These are phyloP conservation scores for Xenus cinereus DNA, from an alignment of 2,113 vertebrate genomes.

Conservation along the genomic window DNA sequence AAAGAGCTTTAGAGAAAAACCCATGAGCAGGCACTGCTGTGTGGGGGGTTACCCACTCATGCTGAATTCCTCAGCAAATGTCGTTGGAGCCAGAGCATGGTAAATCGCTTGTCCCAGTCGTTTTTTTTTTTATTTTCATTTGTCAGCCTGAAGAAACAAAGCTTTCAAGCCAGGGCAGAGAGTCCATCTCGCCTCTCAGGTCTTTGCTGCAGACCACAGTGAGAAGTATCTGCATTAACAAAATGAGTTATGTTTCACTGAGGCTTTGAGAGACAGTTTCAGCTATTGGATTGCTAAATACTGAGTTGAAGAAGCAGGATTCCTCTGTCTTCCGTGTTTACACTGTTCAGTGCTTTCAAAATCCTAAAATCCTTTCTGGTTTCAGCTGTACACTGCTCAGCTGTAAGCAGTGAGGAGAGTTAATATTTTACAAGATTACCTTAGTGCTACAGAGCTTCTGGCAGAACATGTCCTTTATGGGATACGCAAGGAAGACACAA, in stretches of 20 bases:
- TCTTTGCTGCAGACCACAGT: not conserved
- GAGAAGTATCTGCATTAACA: not conserved
- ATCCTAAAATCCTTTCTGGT: not conserved
- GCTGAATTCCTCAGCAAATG: not conserved
- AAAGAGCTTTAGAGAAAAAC: not conserved
- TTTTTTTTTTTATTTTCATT: not conserved
- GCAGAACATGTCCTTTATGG: not conserved
- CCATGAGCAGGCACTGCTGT: not conserved
- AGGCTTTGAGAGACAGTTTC: not conserved
- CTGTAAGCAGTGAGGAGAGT: not conserved
- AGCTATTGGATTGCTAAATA: not conserved
- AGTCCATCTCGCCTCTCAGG: not conserved
- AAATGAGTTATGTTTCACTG: not conserved
- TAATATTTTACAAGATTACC: not conserved
- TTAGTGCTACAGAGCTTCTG: not conserved
- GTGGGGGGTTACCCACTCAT: not conserved
- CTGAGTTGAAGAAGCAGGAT: not conserved
- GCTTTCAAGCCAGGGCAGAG: not conserved
- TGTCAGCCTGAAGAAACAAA: not conserved
- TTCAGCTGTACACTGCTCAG: not conserved
- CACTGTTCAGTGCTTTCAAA: not conserved
- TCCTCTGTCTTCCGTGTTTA: not conserved
- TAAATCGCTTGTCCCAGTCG: not conserved
- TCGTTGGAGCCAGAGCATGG: not conserved
- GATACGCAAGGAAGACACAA: rapidly evolving